A percentile compares a stretch with the other conserved stretches of the same genome.
Evolutionary conservation across 2,888 invertebrate genomes (phyloP).

Genomic region (Scaptomyza reducta): DNA sequence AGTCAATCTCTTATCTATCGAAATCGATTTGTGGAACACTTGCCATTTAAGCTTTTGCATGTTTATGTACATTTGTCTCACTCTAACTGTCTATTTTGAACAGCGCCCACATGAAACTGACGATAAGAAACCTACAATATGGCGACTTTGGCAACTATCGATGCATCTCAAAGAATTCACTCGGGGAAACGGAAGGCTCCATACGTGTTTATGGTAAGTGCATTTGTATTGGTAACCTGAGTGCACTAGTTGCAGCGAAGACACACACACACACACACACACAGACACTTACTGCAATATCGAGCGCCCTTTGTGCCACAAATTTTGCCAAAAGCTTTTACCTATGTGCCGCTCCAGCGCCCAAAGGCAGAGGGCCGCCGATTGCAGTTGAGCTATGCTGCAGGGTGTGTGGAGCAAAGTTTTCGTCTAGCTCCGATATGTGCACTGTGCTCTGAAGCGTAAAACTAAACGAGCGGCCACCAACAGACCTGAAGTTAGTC

Average conservation of each 20-base stretch:
- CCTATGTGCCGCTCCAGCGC: slow-evolving; percentile 68
- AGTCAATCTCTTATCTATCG: neutral
- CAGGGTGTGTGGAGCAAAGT: neutral
- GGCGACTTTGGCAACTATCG: slow-evolving; percentile 96
- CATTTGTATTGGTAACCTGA: slow-evolving; percentile 78
- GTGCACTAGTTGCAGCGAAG: slow-evolving; percentile 74
- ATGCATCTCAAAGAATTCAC: slow-evolving; percentile 96
- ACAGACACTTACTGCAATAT: slow-evolving; percentile 65
- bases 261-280: slow-evolving; percentile 25
- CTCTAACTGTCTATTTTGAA: slow-evolving; percentile 33
- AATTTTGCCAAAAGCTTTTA: slow-evolving; percentile 78
- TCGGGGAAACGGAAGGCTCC: slow-evolving; percentile 96
- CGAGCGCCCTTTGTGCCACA: slow-evolving; percentile 76
- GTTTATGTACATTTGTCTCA: slow-evolving; percentile 16
- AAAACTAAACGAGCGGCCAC: slow-evolving; percentile 79
- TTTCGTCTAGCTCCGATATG: slow-evolving; percentile 58
- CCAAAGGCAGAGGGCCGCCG: slow-evolving; percentile 29
- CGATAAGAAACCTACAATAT: slow-evolving; percentile 91
- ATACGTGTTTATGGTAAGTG: slow-evolving; percentile 94
- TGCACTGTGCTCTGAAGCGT: slow-evolving; percentile 69
- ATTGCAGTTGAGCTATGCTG: neutral
- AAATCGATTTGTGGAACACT: slow-evolving; percentile 11
- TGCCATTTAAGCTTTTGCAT: slow-evolving; percentile 3
- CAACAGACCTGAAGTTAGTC: slow-evolving; percentile 55
- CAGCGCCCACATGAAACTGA: slow-evolving; percentile 94